Base-by-base conservation (phyloP, 2,888 invertebrate species). In the Cordilura impudica region DNA sequence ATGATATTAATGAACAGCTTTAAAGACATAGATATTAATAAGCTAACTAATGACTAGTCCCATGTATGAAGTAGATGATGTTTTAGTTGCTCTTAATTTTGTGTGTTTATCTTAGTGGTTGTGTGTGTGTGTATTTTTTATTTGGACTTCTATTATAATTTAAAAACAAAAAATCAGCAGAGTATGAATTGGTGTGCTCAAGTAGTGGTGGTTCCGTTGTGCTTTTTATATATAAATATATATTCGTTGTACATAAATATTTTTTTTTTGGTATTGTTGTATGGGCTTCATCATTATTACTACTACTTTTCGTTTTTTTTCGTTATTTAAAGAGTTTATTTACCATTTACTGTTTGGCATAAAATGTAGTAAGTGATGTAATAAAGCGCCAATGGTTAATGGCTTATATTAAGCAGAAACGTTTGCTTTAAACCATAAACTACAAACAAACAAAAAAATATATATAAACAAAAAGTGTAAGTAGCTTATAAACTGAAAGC, bases 341-440 rank as follows among this genome's bases (percentile, higher is more conserved):
- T 76, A 60, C 23, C 35, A 53, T 66, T 71, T 71, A 66, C 66
- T 66, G 47, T 53, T 56, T 29, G 39, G 35, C 19, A 56, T 49
- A 53, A 12, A 47, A 47, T 43, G 53, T 35, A 71, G 45, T 35
- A 61, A 77, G 35, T 71, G 53, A 60, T 71, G 71, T 66, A 60
- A 60, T 67, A 67, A 67, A 72, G 49, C 63, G 67, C 67, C 56
- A 67, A 67, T 65, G 65, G 70, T 70, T 65, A 76, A 65, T 60
- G 53, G 51, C 51, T 58, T 70, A 65, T 76, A 76, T 76, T 65
- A 65, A 71, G 58, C 58, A 65, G 63, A 47, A 70, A 58, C 53
- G 56, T 23, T 45, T 29, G 14, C 51, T 65, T 58, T 45, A 66
- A 45, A 26, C 19, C 35, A 31, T 29, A 21, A 16, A 70, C 70